Conservation (phyloP, 2,113 vertebrate genomes). For the Acanthisitta chloris region DNA sequence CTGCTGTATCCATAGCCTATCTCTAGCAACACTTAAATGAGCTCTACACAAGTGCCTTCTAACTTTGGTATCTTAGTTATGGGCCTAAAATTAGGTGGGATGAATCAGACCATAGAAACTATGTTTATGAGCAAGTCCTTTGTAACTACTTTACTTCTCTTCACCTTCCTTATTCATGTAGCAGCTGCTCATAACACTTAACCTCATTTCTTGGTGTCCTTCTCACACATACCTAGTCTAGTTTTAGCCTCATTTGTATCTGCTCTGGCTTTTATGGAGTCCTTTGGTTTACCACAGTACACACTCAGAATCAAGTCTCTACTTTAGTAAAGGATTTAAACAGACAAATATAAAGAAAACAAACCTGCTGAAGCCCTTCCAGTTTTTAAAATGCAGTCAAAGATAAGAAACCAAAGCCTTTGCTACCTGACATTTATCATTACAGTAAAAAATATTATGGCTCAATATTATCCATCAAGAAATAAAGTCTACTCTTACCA, state of each 20-base stretch:
- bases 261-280: not conserved
- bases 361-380: not conserved
- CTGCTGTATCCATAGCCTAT: not conserved
- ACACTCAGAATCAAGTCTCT: not conserved
- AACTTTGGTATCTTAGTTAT: not conserved
- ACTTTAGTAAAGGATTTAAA: not conserved
- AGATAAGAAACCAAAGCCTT: not conserved
- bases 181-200: not conserved
- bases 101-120: not conserved
- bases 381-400: not conserved
- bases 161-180: not conserved
- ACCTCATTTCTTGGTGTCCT: not conserved
- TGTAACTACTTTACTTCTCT: not conserved
- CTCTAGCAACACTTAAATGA: not conserved
- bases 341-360: not conserved
- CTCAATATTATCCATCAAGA: not conserved
- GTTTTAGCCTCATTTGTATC: not conserved
- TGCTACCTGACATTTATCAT: not conserved
- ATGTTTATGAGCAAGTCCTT: not conserved
- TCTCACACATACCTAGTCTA: not conserved
- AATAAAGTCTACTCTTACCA: constrained; percentile 74
- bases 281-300: not conserved
- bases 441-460: not conserved
- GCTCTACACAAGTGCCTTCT: not conserved
- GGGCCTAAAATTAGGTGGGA: not conserved